These are phyloP conservation scores for Chamaetylas fuelleborni DNA, from an alignment of 2,113 vertebrate genomes.

Conservation along the genomic window DNA sequence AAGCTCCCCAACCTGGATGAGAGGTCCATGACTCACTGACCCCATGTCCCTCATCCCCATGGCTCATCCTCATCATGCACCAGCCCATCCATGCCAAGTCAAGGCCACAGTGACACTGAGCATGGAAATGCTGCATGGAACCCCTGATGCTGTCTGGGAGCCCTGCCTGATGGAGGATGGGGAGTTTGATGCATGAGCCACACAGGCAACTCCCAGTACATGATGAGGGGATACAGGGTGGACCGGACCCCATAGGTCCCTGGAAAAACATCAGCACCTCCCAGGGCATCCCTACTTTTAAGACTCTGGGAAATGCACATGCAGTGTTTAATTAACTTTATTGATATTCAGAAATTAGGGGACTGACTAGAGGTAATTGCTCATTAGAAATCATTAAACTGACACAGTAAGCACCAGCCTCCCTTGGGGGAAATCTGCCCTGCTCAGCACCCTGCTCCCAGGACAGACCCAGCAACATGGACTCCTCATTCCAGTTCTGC, in stretches of 20 bases:
- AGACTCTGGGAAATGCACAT: conserved; percentile 60
- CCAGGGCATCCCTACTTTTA: conserved; percentile 8
- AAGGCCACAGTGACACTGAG: background rate
- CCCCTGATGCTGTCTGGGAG: background rate
- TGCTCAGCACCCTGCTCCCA: background rate
- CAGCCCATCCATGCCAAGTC: background rate
- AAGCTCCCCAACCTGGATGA: background rate
- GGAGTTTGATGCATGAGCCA: rapidly evolving
- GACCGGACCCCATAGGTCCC: rapidly evolving
- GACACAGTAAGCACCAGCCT: conserved; percentile 68
- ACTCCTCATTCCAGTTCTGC: background rate
- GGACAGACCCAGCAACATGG: rapidly evolving
- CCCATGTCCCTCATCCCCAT: rapidly evolving
- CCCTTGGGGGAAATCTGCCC: background rate
- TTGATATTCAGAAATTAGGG: conserved; percentile 87
- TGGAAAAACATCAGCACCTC: background rate
- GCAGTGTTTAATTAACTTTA: conserved; percentile 87
- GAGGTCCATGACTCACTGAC: rapidly evolving
- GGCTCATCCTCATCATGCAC: background rate
- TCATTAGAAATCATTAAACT: conserved; percentile 83
- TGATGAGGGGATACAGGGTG: rapidly evolving
- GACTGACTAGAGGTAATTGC: conserved; percentile 83
- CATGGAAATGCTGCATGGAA: background rate
- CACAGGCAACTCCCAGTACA: background rate
- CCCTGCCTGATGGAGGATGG: background rate